Evolutionary conservation across 1,140 invertebrate species (phyloP).

Genomic region (Drosophila miranda): DNA sequence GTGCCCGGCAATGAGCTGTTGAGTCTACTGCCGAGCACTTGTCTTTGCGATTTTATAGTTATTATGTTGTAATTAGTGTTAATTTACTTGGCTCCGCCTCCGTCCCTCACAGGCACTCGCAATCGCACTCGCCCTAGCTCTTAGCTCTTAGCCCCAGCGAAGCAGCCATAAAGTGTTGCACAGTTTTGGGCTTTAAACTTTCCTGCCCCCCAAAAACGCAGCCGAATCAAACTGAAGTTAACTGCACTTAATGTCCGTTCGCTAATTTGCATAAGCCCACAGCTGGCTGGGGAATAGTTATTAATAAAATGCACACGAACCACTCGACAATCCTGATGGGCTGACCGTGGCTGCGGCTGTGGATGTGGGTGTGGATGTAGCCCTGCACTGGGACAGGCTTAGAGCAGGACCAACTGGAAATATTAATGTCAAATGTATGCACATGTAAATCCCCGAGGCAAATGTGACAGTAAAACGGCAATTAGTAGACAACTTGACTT

Average conservation of each 20-base stretch:
- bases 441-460: slow-evolving; percentile 70
- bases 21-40: slow-evolving; percentile 62
- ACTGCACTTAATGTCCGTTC: slow-evolving; percentile 59
- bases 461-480: slow-evolving; percentile 74
- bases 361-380: slow-evolving; percentile 6
- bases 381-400: slow-evolving; percentile 22
- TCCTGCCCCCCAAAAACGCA: slow-evolving; percentile 27
- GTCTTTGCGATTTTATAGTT: slow-evolving; percentile 73
- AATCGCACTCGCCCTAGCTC: too few relatives aligned
- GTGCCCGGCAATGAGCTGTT: slow-evolving; percentile 66
- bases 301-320: slow-evolving; percentile 69
- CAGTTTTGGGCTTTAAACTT: slow-evolving; percentile 30
- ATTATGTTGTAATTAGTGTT: slow-evolving; percentile 77
- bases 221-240: slow-evolving; percentile 34
- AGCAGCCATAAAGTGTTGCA: slow-evolving; percentile 44
- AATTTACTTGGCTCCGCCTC: slow-evolving; percentile 55
- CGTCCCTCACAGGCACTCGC: slow-evolving; percentile 12
- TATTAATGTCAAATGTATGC: slow-evolving; percentile 68
- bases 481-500: slow-evolving; percentile 69
- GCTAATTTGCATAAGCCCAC: slow-evolving; percentile 61
- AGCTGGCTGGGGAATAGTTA: slow-evolving; percentile 49
- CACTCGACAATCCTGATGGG: slow-evolving; percentile 35
- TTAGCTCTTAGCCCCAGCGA: slow-evolving; percentile 12
- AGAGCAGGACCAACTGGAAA: slow-evolving; percentile 49
- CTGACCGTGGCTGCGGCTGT: neutral